phyloP scores from a whole-genome alignment of 2,797 vertebrate genomes.

The Tokudaia muenninki region DNA sequence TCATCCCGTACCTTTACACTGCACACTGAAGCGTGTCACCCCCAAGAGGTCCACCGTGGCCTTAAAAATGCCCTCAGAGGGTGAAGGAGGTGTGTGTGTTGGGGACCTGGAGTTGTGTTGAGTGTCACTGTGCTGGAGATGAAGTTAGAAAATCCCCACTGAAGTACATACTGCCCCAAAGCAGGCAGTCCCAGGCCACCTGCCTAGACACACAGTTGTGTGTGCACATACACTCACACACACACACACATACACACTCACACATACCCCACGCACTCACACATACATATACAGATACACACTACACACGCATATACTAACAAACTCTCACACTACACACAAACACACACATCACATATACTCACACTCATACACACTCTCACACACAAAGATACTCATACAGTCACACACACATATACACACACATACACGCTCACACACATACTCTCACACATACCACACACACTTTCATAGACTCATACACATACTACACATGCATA shows the following conservation, averaged over 20 bases:
- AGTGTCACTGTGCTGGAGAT: no score
- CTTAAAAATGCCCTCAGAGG: not conserved
- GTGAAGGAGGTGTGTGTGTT: not conserved
- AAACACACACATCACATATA: not conserved
- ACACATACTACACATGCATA: not conserved
- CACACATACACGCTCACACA: not conserved
- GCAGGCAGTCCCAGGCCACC: no score
- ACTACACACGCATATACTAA: not conserved
- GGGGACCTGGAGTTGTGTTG: not conserved
- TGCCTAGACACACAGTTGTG: not conserved
- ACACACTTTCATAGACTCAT: not conserved
- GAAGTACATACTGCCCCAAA: not conserved
- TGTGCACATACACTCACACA: no score
- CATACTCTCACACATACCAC: not conserved
- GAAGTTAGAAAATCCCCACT: not conserved
- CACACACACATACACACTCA: not conserved
- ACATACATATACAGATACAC: no score
- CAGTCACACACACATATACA: not conserved
- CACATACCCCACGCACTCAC: no score
- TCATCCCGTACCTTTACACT: slow-evolving; percentile 60
- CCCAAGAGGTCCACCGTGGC: slow-evolving; percentile 23
- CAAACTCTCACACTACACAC: not conserved
- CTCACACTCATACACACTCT: no score
- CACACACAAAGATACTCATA: no score
- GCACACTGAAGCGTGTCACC: not conserved